These are phyloP conservation scores for Lacanobia wlatinum DNA, from an alignment of 2,888 invertebrate species.

Conservation along the genomic window DNA sequence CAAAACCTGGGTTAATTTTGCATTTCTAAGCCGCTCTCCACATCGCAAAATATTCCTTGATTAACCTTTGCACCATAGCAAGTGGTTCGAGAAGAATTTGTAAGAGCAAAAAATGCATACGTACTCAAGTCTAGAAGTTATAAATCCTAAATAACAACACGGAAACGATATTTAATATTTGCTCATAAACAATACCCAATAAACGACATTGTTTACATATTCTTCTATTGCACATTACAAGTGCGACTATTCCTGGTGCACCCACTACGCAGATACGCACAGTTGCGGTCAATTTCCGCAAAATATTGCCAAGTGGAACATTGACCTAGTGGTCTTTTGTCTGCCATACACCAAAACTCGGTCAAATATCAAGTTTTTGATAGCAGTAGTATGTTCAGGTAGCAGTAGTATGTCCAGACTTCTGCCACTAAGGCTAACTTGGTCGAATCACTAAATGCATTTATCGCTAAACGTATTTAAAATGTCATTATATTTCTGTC, in stretches of 20 bases:
- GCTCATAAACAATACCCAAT: neutral
- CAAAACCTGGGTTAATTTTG: slow-evolving; percentile 7
- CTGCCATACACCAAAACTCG: neutral
- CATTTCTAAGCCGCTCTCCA: slow-evolving; percentile 5
- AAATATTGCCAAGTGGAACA: slow-evolving; percentile 19
- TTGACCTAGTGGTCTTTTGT: neutral
- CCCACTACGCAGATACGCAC: neutral
- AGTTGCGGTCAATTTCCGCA: neutral
- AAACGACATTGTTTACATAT: slow-evolving; percentile 1
- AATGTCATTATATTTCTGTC: too few species aligned
- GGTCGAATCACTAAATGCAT: neutral
- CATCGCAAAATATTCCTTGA: slow-evolving; percentile 2
- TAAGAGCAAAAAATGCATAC: neutral
- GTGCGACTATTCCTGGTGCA: neutral
- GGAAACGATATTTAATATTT: neutral
- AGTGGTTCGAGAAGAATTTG: neutral
- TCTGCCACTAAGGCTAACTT: neutral
- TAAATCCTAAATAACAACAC: neutral
- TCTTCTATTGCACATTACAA: slow-evolving; percentile 3
- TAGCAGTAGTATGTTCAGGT: neutral
- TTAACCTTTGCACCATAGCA: slow-evolving; percentile 6
- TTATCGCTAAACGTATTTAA: neutral
- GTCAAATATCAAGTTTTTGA: neutral
- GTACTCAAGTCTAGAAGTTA: neutral
- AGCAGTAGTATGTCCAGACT: neutral